Evolutionary conservation across 1,140 invertebrate species (phyloP), one percentile per base, ranked within the genome.

Genomic region (Apocrypta bakeri): DNA sequence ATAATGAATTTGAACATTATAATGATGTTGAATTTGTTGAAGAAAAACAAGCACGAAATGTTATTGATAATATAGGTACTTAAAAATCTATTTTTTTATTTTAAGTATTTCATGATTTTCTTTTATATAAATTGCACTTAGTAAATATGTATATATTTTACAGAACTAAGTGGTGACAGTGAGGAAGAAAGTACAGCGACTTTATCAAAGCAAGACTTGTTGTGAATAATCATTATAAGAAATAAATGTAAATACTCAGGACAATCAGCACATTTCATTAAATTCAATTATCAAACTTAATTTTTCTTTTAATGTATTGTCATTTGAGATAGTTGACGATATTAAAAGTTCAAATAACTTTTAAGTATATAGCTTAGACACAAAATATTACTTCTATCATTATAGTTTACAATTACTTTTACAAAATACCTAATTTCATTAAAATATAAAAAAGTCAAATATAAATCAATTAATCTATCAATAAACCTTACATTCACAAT

Each of bases 101-200:
- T 21, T 21, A 24, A 68, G 83, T 69, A 48, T 63, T 75, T 2
- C 69, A 79, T 85, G 25, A 66, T 68, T 25, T 9, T 9, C 33
- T 37, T 64, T 85, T 83, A 79, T n/a, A n/a, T 85, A 84, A 86
- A 81, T 81, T 84, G 42, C 75, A 85, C 42, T 40, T 77, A 85
- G 83, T 85, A 37, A 82, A 84, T 71, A n/a, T 56, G 3, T 56
- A 61, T 48, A 79, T 84, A 85, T 86, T 48, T 91, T 91, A 83
- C 88, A 93, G 93, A 91, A 85, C 86, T 93, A 72, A 92, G 89
- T 87, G 92, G 88, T 40, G 90, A 92, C 83, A 93, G 92, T 80
- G 93, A 93, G 88, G 93, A 93, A 86, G 92, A 93, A 86, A 86
- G 86, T 27, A 90, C 89, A 77, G 71, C 72, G 81, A 27, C 81